A percentile compares a stretch with the other conserved stretches of the same genome.
These are phyloP conservation scores for Holacanthella duospinosa DNA, from an alignment of 2,888 invertebrate genomes.

Conservation along the genomic window DNA sequence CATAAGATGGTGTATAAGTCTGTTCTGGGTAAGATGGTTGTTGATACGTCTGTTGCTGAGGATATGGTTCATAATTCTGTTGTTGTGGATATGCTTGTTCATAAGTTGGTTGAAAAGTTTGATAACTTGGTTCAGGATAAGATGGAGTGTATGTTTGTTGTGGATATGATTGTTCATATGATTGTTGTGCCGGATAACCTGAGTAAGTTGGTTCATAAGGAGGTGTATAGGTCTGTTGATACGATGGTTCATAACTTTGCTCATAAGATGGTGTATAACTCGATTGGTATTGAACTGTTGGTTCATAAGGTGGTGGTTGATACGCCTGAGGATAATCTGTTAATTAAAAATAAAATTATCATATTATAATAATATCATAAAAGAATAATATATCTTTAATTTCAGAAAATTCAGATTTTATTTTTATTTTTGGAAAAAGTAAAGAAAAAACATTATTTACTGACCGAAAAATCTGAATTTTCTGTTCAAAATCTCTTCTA, in stretches of 20 bases:
- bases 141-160: slow-evolving; percentile 7
- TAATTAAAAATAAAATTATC: background rate
- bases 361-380: background rate
- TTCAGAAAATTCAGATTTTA: slow-evolving; percentile 4
- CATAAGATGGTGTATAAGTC: slow-evolving; percentile 16
- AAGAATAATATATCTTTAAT: background rate
- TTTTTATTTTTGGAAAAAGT: too few relatives aligned
- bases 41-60: slow-evolving; percentile 4
- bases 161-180: background rate
- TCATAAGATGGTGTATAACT: background rate
- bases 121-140: slow-evolving; percentile 14
- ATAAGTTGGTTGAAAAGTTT: slow-evolving; percentile 13
- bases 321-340: slow-evolving; percentile 8
- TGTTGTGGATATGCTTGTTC: slow-evolving; percentile 13
- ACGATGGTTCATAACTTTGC: background rate
- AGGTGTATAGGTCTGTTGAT: background rate
- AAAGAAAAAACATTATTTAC: background rate
- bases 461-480: slow-evolving; percentile 2
- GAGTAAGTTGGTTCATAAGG: background rate
- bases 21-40: slow-evolving; percentile 9
- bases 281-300: slow-evolving; percentile 10
- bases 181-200: background rate
- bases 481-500: slow-evolving; percentile 2
- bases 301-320: slow-evolving; percentile 19
- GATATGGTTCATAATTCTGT: slow-evolving; percentile 10